Conservation (phyloP, 2,113 vertebrate genomes). For the Tinamus guttatus region DNA sequence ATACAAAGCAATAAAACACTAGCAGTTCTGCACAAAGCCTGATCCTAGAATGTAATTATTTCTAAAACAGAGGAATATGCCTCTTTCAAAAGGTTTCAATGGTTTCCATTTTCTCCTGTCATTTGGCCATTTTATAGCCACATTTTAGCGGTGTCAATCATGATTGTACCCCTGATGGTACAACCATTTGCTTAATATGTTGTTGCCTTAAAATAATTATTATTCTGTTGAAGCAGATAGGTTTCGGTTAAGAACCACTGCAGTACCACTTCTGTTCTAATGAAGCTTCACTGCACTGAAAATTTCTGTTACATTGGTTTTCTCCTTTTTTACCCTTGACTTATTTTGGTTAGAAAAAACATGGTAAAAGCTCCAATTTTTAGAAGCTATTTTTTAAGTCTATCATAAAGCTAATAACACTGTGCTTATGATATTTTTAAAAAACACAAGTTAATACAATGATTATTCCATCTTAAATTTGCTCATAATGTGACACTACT, state of each 20-base stretch:
- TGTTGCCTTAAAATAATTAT: background rate
- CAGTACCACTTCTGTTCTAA: background rate
- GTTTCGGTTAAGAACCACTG: background rate
- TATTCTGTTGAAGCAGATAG: background rate
- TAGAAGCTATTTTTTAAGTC: background rate
- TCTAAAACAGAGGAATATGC: accelerated
- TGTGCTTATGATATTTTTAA: background rate
- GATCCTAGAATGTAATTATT: background rate
- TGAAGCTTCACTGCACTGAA: background rate
- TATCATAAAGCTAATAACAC: background rate
- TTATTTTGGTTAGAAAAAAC: background rate
- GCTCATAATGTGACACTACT: background rate
- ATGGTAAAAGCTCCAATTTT: background rate
- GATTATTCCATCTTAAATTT: background rate
- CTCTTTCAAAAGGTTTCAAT: background rate
- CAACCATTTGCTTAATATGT: background rate
- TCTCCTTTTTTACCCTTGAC: background rate
- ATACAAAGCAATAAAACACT: background rate
- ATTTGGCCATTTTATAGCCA: background rate
- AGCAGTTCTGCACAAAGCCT: background rate
- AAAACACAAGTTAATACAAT: background rate
- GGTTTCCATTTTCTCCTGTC: background rate
- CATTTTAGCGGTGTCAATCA: background rate
- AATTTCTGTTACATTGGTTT: background rate
- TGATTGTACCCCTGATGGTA: background rate